phyloP scores from a whole-genome alignment of 2,888 invertebrate genomes.

The Thalpophila matura region DNA sequence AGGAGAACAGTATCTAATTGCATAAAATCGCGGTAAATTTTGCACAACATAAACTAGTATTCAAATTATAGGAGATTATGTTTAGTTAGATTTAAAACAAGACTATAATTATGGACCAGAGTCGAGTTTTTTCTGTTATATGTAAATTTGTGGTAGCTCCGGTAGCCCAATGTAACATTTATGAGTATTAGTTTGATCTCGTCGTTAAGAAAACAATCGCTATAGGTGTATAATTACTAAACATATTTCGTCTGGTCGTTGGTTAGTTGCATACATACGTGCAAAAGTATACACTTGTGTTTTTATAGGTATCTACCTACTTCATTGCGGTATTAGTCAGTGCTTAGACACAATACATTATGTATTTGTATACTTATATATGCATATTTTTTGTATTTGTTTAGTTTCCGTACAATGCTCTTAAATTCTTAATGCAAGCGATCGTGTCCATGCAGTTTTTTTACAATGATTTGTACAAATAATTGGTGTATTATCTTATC shows the following conservation, averaged over 20 bases:
- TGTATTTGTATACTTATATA: not conserved
- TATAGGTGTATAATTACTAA: not conserved
- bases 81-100: slow-evolving; percentile 45
- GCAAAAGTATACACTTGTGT: not conserved
- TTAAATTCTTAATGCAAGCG: not conserved
- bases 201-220: slow-evolving; percentile 12
- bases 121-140: slow-evolving; percentile 55
- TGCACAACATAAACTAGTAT: slow-evolving; percentile 59
- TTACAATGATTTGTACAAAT: not conserved
- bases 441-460: slow-evolving; percentile 2
- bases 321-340: slow-evolving; percentile 26
- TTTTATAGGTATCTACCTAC: no score
- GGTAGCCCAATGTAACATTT: slow-evolving; percentile 45
- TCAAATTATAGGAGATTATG: slow-evolving; percentile 55
- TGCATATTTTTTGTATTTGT: slow-evolving; percentile 8
- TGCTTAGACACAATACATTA: not conserved
- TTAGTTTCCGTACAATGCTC: slow-evolving; percentile 5
- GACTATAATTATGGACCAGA: slow-evolving; percentile 28
- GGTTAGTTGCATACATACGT: slow-evolving; percentile 9
- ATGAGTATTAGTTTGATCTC: slow-evolving; percentile 36
- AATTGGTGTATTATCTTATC: not conserved
- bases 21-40: slow-evolving; percentile 61
- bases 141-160: slow-evolving; percentile 54
- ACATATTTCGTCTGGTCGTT: slow-evolving; percentile 23
- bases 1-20: slow-evolving; percentile 48